Conservation (phyloP, 2,797 vertebrate genomes). For the Helostoma temminkii region DNA sequence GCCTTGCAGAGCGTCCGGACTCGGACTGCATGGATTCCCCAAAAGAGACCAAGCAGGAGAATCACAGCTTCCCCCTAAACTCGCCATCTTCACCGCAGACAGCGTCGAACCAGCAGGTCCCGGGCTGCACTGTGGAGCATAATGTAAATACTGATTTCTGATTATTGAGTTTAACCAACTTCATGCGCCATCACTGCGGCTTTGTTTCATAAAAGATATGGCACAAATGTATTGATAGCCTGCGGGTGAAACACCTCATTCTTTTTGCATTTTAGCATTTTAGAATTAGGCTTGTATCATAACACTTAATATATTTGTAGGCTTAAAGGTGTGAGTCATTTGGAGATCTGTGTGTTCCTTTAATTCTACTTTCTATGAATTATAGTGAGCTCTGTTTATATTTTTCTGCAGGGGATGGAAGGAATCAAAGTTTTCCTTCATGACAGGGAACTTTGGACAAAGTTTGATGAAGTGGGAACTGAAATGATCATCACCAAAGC, state of each 20-base stretch:
- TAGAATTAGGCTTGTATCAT: background rate
- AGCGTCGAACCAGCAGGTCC: conserved; percentile 91
- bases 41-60: conserved; percentile 86
- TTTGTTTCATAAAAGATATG: background rate
- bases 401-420: conserved; percentile 89
- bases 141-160: conserved; percentile 25
- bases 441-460: conserved; percentile 93
- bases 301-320: no score
- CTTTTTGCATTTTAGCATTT: background rate
- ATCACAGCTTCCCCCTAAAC: conserved; percentile 81
- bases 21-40: conserved; percentile 88
- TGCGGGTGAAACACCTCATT: no score
- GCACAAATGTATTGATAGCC: background rate
- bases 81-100: conserved; percentile 88
- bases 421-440: conserved; percentile 95
- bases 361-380: background rate
- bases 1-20: conserved; percentile 88
- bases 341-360: background rate
- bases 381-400: conserved; percentile 26
- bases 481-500: conserved; percentile 99
- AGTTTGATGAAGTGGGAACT: conserved; percentile 94
- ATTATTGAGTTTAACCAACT: background rate
- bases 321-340: background rate
- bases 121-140: conserved; percentile 17
- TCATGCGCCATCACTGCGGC: background rate